Evolutionary conservation across 2,113 vertebrate genomes (phyloP), one percentile per base, ranked within the genome.

Genomic region (Octodon degus): DNA sequence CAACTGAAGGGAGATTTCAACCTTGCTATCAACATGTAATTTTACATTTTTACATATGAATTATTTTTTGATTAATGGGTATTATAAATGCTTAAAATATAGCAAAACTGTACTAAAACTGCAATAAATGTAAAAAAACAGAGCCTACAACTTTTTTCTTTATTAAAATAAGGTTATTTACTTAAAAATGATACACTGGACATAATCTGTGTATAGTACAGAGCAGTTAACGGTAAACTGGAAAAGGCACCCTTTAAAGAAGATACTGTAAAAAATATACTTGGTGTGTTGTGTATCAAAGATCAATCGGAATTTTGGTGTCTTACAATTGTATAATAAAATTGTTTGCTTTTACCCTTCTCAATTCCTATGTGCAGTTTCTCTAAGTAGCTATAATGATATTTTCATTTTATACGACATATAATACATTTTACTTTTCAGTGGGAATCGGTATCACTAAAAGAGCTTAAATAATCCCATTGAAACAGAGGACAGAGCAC

Each of bases 131-230:
- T 67, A 17, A 37, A 81, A 85, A 91, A 4, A 4, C 76, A 50
- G 7, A 40, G 19, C 2, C 22, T 10, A 50, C 47, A 50, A 50
- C 5, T 50, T 50, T 50, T 8, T 50, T n/a, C n/a, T n/a, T n/a
- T 99, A 99, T 99, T 99, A 99, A 99, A 99, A 99, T 99, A 99
- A 99, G 99, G 98, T 99, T 99, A 99, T 99, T 99, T 99, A 99
- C 99, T 99, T 99, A 99, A 98, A 99, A 99, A 99, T 98, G 98
- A 99, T 99, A 99, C 99, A 99, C 97, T 99, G 99, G 98, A 99
- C 98, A 98, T 98, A 99, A 98, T 99, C 98, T 99, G 98, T 99
- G 98, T 99, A 99, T 98, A 99, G 98, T 99, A 99, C 98, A 99
- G 98, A 98, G 98, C 98, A 99, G 98, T 99, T 98, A 99, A 98